Percentiles rank a stretch among this genome's conserved stretches.
phyloP scores from a whole-genome alignment of 1,140 invertebrate species.

The Lanistes nyassanus region DNA sequence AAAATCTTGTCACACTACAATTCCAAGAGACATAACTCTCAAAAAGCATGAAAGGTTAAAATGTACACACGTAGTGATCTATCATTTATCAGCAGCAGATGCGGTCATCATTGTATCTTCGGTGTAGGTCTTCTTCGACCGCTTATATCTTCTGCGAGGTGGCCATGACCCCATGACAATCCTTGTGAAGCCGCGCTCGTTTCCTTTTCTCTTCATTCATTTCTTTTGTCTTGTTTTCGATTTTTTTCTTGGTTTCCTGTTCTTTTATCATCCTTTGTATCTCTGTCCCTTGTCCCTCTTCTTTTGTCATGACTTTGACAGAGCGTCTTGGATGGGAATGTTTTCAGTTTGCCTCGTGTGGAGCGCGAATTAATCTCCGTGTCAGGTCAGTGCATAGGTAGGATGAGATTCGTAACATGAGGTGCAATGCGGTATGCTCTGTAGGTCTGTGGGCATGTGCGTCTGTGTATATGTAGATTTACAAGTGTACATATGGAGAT shows the following conservation, averaged over 20 bases:
- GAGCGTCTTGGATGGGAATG: background rate
- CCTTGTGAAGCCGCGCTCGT: too few species aligned
- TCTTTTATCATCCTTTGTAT: background rate
- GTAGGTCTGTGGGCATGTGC: slow-evolving; percentile 4
- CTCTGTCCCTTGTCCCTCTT: background rate
- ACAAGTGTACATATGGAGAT: background rate
- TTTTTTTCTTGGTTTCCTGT: background rate
- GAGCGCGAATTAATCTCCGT: background rate
- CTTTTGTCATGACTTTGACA: background rate
- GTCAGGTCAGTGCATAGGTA: background rate
- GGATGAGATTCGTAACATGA: too few species aligned
- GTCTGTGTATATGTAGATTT: slow-evolving; percentile 1
- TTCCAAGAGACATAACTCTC: too few species aligned
- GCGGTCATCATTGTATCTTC: too few species aligned
- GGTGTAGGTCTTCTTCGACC: too few species aligned
- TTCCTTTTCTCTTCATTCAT: background rate
- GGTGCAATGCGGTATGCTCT: background rate
- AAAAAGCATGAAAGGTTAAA: too few species aligned
- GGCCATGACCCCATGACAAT: too few species aligned
- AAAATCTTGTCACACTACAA: too few species aligned
- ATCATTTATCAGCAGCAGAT: too few species aligned
- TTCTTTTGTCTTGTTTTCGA: background rate
- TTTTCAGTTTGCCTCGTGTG: background rate
- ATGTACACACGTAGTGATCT: too few species aligned
- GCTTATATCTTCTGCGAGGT: too few species aligned